Conservation (phyloP, 2,113 vertebrate genomes). For the Plecotus auritus region DNA sequence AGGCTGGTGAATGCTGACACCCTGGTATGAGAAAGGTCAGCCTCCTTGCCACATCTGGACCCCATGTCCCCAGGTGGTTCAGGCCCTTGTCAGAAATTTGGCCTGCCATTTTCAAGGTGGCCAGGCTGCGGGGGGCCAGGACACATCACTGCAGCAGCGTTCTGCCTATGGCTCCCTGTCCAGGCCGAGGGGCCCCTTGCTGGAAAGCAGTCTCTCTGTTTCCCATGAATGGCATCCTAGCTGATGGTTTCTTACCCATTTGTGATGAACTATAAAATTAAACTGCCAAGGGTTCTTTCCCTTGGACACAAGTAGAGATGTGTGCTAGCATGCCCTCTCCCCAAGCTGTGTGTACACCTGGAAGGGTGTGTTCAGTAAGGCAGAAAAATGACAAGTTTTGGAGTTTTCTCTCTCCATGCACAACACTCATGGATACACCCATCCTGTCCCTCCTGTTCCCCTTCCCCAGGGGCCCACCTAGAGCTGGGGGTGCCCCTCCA, state of each 20-base stretch:
- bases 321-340: neutral
- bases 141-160: neutral
- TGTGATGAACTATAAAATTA: constrained; percentile 73
- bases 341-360: fast-evolving
- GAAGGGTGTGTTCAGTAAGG: neutral
- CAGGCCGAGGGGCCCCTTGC: constrained; percentile 26
- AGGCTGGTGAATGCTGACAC: fast-evolving
- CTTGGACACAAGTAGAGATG: constrained; percentile 53
- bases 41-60: fast-evolving
- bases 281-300: constrained; percentile 49
- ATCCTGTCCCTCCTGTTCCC: neutral
- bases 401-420: fast-evolving
- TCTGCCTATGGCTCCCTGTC: constrained; percentile 58
- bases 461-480: too few species aligned
- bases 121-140: neutral
- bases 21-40: fast-evolving
- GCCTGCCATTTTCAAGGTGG: constrained; percentile 39
- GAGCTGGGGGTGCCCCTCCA: neutral
- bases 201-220: constrained; percentile 64
- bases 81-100: neutral
- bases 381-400: neutral
- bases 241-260: constrained; percentile 61
- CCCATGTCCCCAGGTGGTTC: fast-evolving
- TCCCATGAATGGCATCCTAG: constrained; percentile 54
- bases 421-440: fast-evolving